Conservation (phyloP, 2,797 vertebrate species). For the Hirundo rustica region DNA sequence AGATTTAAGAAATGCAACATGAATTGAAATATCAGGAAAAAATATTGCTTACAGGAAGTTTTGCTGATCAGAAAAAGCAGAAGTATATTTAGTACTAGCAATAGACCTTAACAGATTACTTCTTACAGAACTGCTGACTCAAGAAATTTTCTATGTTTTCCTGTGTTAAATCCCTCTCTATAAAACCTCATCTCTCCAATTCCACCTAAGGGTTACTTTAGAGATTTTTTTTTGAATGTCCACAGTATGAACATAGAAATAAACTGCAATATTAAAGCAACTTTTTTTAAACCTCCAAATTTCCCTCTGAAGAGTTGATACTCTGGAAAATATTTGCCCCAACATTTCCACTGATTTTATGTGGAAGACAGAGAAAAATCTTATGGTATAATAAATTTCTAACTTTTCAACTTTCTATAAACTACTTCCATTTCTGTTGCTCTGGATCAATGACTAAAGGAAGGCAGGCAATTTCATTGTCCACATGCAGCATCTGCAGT, state of each 20-base stretch:
- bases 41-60: conserved; percentile 20
- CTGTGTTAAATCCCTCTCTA: neutral
- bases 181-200: neutral
- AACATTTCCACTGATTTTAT: neutral
- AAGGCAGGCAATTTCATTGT: neutral
- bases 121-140: conserved; percentile 15
- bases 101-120: conserved; percentile 24
- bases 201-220: neutral
- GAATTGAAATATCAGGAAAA: conserved; percentile 14
- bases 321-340: neutral
- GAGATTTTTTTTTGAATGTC: neutral
- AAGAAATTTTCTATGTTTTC: conserved; percentile 12
- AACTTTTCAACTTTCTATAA: neutral
- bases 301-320: neutral
- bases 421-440: neutral
- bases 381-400: neutral
- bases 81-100: conserved; percentile 19
- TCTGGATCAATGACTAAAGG: neutral
- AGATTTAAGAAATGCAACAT: neutral
- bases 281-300: neutral
- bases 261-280: neutral
- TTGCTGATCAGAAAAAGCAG: conserved; percentile 24
- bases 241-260: neutral
- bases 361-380: neutral
- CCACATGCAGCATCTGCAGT: neutral